Base-by-base conservation (phyloP, 92 coral and sea anemone species). In the Paragorgia papillata region DNA sequence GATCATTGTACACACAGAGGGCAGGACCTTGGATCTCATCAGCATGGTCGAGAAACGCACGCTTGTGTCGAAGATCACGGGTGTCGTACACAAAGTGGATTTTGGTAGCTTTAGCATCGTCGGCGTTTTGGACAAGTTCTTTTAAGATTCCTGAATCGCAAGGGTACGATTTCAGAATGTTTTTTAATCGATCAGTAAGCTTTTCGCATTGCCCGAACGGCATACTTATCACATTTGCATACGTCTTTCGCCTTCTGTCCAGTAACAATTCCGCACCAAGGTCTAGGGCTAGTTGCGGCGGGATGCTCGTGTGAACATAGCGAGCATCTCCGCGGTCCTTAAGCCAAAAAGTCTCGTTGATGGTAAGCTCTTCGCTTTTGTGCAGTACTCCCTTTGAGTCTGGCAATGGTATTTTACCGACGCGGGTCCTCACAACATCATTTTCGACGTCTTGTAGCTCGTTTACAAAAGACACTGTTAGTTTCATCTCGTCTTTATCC, bases 11-110 rank as follows among this genome's bases (percentile, higher is more conserved):
- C 22, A 94, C 85, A 39, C 98, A 94, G 29, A 94, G 68, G 1
- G 98, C 98, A 37, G 98, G 98, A 1, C 98, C 98, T 58, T 91
- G 97, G 40, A 94, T 85, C 24, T 94, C 90, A 69, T 88, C 84
- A 88, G 94, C 89, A 13, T 60, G 67, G 33, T 89, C 88, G 46
- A 82, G 87, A 51, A 94, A 58, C 37, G 91, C 90, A 31, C 87
- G 89, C 17, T 84, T 83, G 51, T 92, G 87, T 19, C 86, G 91
- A 78, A 88, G 98, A 55, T 91, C 85, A 46, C 98, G 90, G 27
- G 94, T 91, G 48, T 94, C 98, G 69, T 91, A 89, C 26, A 94
- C 82, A 55, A 94, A 86, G 62, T 94, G 98, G 32, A 94, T 78
- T 54, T 90, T 90, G 30, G 89, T 91, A 20, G 98, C 91, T 53